A percentile compares a stretch with the other conserved stretches of the same genome.
Evolutionary conservation across 2,888 invertebrate genomes (phyloP).

Genomic region (Lithophane ornitopus): DNA sequence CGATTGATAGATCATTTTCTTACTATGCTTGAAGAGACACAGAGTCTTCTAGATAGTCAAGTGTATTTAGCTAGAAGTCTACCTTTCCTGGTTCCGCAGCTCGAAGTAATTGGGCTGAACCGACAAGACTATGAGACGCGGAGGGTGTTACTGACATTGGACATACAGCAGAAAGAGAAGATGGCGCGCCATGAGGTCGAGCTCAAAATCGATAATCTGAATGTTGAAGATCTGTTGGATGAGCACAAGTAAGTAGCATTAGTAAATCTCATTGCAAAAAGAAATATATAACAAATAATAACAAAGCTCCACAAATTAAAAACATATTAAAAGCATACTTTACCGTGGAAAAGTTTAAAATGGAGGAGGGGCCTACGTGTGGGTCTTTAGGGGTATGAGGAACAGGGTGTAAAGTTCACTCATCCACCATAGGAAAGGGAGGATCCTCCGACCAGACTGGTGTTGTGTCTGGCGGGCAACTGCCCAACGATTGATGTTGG

Average conservation of each 20-base stretch:
- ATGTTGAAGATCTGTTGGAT: conserved; percentile 96
- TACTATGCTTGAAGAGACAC: neutral
- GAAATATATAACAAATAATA: too few species aligned
- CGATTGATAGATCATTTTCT: neutral
- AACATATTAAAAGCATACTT: too few species aligned
- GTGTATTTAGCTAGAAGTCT: neutral
- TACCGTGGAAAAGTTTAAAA: too few species aligned
- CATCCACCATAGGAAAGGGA: too few species aligned
- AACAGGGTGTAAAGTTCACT: too few species aligned
- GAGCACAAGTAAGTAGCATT: conserved; percentile 85
- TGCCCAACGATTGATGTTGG: too few species aligned
- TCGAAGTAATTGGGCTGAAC: conserved; percentile 95
- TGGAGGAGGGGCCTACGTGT: too few species aligned
- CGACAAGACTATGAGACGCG: conserved; percentile 94
- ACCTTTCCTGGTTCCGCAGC: conserved; percentile 76
- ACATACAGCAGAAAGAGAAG: conserved; percentile 92
- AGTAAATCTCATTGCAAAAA: too few species aligned
- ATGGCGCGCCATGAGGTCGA: conserved; percentile 94
- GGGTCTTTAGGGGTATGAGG: too few species aligned
- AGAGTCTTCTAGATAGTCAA: neutral
- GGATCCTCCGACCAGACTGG: too few species aligned
- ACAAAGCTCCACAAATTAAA: too few species aligned
- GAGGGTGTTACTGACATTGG: conserved; percentile 91
- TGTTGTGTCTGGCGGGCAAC: too few species aligned
- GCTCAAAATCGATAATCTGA: conserved; percentile 96